phyloP scores from a whole-genome alignment of 2,888 invertebrate genomes.

The Parnassius mnemosyne region DNA sequence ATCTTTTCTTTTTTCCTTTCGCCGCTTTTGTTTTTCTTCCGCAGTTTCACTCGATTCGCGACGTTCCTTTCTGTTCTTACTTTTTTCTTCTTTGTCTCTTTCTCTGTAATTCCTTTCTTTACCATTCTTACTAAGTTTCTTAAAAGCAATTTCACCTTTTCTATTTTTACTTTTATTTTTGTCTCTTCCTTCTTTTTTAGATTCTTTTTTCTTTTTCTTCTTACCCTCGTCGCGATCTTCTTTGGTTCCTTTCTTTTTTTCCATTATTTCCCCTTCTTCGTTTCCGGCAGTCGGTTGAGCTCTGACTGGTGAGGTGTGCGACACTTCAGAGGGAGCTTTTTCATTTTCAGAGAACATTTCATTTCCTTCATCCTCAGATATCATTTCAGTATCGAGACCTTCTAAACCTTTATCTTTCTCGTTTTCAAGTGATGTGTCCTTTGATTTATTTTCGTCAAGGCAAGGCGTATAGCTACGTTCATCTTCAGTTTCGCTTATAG shows the following conservation, averaged over 20 bases:
- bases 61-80: conserved; percentile 53
- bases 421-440: conserved; percentile 58
- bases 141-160: conserved; percentile 84
- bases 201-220: conserved; percentile 77
- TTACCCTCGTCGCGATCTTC: conserved; percentile 50
- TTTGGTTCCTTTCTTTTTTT: conserved; percentile 53
- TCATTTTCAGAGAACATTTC: conserved; percentile 83
- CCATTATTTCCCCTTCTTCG: conserved; percentile 80
- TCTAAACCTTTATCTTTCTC: conserved; percentile 70
- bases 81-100: conserved; percentile 62
- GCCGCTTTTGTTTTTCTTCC: conserved; percentile 60
- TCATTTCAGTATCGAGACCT: conserved; percentile 86
- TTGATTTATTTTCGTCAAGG: conserved; percentile 83
- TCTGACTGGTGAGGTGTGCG: conserved; percentile 42
- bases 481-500: conserved; percentile 82
- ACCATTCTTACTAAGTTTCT: conserved; percentile 88
- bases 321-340: conserved; percentile 63
- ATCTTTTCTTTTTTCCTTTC: conserved; percentile 85
- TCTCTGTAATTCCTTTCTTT: conserved; percentile 90
- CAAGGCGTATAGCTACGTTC: conserved; percentile 87
- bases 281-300: conserved; percentile 55
- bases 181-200: conserved; percentile 72
- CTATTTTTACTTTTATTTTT: conserved; percentile 68
- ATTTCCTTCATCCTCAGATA: conserved; percentile 86
- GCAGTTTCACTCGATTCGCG: conserved; percentile 40